A percentile compares a stretch with the other conserved stretches of the same genome.
Evolutionary conservation across 2,797 vertebrate genomes (phyloP).

Genomic region (Eulemur rubriventer): DNA sequence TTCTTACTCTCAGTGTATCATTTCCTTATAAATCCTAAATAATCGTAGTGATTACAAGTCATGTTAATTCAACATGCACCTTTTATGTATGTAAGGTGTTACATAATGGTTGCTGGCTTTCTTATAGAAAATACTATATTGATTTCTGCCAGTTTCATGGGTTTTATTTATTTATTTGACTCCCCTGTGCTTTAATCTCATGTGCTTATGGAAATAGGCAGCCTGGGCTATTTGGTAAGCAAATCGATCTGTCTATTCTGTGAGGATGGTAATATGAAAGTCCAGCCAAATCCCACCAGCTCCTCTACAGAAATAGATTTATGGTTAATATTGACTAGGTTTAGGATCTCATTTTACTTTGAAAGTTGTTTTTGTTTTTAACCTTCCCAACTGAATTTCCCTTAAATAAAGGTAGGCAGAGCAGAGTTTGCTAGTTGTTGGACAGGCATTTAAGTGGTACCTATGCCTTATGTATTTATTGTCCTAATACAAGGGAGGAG

Average conservation of each 20-base stretch:
- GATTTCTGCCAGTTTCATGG: neutral
- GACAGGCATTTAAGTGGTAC: neutral
- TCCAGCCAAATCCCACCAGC: neutral
- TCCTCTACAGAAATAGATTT: conserved; percentile 58
- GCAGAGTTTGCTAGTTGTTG: neutral
- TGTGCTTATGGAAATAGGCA: conserved; percentile 67
- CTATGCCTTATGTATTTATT: neutral
- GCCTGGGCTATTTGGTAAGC: conserved; percentile 67
- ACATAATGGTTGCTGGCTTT: neutral
- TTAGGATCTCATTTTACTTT: conserved; percentile 30
- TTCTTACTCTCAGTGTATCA: neutral
- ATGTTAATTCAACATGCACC: neutral
- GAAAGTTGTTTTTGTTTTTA: neutral
- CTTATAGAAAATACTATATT: conserved; percentile 25
- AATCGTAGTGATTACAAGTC: neutral
- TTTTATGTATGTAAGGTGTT: neutral
- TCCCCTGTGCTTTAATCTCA: conserved; percentile 9
- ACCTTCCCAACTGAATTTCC: neutral
- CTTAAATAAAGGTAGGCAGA: neutral
- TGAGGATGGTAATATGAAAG: neutral
- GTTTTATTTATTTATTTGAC: neutral
- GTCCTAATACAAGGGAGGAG: neutral
- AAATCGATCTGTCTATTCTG: conserved; percentile 57
- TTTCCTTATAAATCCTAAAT: neutral
- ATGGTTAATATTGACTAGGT: conserved; percentile 1